These are phyloP conservation scores for Andrena flavipes DNA, from an alignment of 2,888 invertebrate genomes.

Conservation along the genomic window DNA sequence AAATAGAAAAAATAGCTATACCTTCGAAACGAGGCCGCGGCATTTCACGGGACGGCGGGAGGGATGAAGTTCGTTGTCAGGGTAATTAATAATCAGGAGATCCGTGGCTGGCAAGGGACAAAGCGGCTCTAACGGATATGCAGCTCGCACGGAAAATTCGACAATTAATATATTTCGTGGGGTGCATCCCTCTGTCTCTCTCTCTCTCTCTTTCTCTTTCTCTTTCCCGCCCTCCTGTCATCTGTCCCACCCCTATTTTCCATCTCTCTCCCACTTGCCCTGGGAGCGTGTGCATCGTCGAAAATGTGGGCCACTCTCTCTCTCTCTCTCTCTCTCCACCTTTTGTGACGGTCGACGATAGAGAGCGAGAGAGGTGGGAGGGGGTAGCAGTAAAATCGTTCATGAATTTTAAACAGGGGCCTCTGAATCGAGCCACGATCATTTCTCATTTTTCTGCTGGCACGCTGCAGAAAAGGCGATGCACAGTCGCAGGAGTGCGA, in stretches of 20 bases:
- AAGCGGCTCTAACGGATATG: constrained; percentile 75
- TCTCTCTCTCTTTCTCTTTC: constrained; percentile 2
- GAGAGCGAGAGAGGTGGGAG: constrained; percentile 50
- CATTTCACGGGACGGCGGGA: constrained; percentile 38
- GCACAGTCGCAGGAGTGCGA: constrained; percentile 30
- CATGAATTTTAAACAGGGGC: constrained; percentile 84
- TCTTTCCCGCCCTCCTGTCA: neutral
- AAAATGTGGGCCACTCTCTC: constrained; percentile 66
- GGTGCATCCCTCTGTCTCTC: constrained; percentile 38
- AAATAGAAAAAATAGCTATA: constrained; percentile 12
- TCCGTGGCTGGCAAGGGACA: constrained; percentile 67
- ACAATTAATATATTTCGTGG: constrained; percentile 80
- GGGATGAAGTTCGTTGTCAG: constrained; percentile 58
- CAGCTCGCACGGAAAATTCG: constrained; percentile 79
- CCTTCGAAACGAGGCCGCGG: constrained; percentile 66
- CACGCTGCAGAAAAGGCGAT: constrained; percentile 61
- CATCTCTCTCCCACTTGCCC: constrained; percentile 8
- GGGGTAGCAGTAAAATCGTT: constrained; percentile 82
- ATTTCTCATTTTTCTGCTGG: constrained; percentile 83
- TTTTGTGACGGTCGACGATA: constrained; percentile 72
- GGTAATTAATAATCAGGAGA: constrained; percentile 75
- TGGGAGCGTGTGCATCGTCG: constrained; percentile 29
- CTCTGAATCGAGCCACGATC: constrained; percentile 81
- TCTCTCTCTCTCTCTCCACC: constrained; percentile 56
- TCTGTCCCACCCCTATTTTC: neutral